Base-by-base conservation (phyloP, 2,888 invertebrate species). In the Idaea dimidiata region DNA sequence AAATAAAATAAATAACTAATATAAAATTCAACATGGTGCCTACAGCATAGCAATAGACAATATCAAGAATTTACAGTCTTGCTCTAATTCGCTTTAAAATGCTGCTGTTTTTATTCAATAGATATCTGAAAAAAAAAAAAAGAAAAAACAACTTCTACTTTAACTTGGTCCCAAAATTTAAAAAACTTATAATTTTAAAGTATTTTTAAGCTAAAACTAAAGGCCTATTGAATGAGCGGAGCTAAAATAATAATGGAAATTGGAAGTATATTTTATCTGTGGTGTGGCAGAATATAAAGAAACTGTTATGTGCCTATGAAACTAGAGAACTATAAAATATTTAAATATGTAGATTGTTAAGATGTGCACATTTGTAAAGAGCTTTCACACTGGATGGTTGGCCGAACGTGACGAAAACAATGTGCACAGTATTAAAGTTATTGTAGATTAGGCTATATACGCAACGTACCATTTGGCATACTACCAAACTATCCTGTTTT, bases 31-130 rank as follows among this genome's bases (percentile, higher is more conserved):
- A 24, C 24, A 24, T 66, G 68, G 71, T 72, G 71, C 71, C 68
- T 69, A 64, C 58, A 62, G 60, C 66, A 69, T 58, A 62, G 60
- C 66, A 69, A 66, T 66, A 67, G 64, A 64, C 59, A 66, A 68
- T 68, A 65, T 64, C 59, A 57, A 62, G 62, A 59, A 64, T 33
- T 53, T 55, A 62, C 58, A 59, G n/a, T n/a, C n/a, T n/a, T n/a
- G n/a, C n/a, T 24, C 24, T 24, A 5, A 3, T 5, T 24, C 24
- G 24, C 24, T 24, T 24, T 24, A 24, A 24, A 24, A 24, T 24
- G 24, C 24, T 24, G 24, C 24, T 24, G 24, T 24, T 24, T 24
- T 24, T 5, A 24, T 24, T 24, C 24, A 24, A 24, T 24, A 5
- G 24, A 24, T n/a, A n/a, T n/a, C n/a, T n/a, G n/a, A n/a, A n/a